Evolutionary conservation across 2,888 invertebrate genomes (phyloP).

Genomic region (Dichetophora obliterata): DNA sequence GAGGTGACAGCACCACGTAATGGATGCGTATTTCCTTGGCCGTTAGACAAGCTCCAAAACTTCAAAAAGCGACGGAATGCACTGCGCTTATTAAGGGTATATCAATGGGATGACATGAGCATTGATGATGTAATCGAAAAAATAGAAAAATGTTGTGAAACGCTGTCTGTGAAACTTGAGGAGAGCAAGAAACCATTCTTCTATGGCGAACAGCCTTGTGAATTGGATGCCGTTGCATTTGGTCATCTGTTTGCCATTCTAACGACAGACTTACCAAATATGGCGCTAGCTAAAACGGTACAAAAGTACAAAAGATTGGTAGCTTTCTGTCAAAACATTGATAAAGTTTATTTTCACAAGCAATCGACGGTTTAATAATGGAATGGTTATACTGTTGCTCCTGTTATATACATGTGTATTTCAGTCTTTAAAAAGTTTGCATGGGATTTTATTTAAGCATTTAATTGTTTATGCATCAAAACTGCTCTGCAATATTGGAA

Average conservation of each 20-base stretch:
- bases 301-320: constrained; percentile 82
- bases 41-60: constrained; percentile 85
- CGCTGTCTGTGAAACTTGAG: constrained; percentile 86
- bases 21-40: constrained; percentile 94
- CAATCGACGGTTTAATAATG: constrained; percentile 35
- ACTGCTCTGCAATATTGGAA: too few species aligned
- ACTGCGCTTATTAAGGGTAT: constrained; percentile 79
- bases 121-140: constrained; percentile 83
- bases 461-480: too few species aligned
- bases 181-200: constrained; percentile 79
- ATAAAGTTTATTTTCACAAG: constrained; percentile 80
- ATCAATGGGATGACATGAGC: constrained; percentile 86
- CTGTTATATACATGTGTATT: neutral
- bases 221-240: constrained; percentile 95
- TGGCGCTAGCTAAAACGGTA: constrained; percentile 84
- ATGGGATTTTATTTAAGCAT: neutral
- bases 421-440: neutral
- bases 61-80: constrained; percentile 81
- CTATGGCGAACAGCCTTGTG: constrained; percentile 88
- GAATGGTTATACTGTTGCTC: too few species aligned
- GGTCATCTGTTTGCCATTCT: constrained; percentile 96
- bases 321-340: constrained; percentile 86
- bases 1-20: constrained; percentile 87
- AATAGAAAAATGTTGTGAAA: constrained; percentile 84
- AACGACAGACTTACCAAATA: constrained; percentile 89